Evolutionary conservation across 2,888 invertebrate species (phyloP), one percentile per base, ranked within the genome.

Genomic region (Listrodromus nycthemerus): DNA sequence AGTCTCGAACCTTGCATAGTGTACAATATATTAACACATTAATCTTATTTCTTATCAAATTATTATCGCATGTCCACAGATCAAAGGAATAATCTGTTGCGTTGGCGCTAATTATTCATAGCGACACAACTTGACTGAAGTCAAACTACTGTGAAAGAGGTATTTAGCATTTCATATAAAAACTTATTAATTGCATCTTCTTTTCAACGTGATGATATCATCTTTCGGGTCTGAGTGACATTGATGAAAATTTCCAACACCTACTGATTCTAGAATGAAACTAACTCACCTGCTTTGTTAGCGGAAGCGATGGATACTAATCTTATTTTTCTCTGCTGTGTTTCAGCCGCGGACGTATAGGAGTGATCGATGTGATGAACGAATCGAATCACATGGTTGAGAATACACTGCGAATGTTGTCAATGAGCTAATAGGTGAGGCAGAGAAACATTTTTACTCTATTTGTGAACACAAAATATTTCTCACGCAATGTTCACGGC

Each of bases 191-290:
- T 41, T 37, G n/a, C 8, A 30, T 37, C 21, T 21, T 45, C 48
- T 7, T 74, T 74, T 63, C 48, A 48, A 63, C 13, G 24, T 55
- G 55, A 55, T 55, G 55, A 55, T 55, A 55, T 55, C 55, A 86
- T 88, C 89, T 90, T 89, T 90, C 90, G 90, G 89, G 89, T 86
- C 89, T 89, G 90, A 89, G 79, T 85, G 74, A 80, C 75, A 82
- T 85, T 88, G 88, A 88, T 84, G 89, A 82, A 79, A 82, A 30
- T 79, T 81, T 83, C 88, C 88, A 88, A 89, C 86, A 86, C 87
- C 80, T 87, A 63, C 82, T 85, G 71, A 86, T 16, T 45, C 21
- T 52, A 10, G 33, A 69, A 69, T 21, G 16, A 48, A 4, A 33
- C 0, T 10, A 16, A 69, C 27, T 50, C 21, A 61, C 13, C 30